phyloP scores from a whole-genome alignment of 1,140 invertebrate genomes.

The Copidosoma floridanum region DNA sequence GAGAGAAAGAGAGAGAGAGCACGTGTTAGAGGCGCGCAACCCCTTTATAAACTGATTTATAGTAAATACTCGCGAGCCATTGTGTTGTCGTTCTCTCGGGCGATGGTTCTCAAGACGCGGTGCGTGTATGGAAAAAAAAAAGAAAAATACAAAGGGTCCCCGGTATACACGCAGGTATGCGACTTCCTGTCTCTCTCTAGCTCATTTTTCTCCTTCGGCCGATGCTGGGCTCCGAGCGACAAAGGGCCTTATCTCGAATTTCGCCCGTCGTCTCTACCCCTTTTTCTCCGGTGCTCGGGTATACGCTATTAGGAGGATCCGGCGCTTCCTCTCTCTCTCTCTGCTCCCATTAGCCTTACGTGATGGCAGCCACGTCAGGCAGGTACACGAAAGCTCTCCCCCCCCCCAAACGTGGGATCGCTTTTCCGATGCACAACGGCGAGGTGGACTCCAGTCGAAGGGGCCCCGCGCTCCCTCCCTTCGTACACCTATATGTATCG shows the following conservation, averaged over 20 bases:
- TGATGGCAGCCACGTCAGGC: too few species aligned
- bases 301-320: too few species aligned
- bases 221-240: conserved; percentile 13
- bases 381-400: too few species aligned
- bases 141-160: conserved; percentile 14
- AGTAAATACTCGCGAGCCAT: conserved; percentile 1
- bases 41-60: conserved; percentile 25
- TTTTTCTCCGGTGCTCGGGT: background rate
- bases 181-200: background rate
- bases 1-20: too few species aligned
- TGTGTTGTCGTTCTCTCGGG: background rate
- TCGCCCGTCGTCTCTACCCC: conserved; percentile 16
- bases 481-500: background rate
- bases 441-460: background rate
- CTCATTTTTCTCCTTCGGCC: background rate
- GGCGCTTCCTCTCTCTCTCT: background rate
- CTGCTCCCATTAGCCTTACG: too few species aligned
- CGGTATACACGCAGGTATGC: background rate
- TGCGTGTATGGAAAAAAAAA: background rate
- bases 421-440: conserved; percentile 16
- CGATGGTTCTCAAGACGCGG: conserved; percentile 10
- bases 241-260: conserved; percentile 41
- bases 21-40: background rate
- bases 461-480: too few species aligned
- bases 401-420: conserved; percentile 11